phyloP scores from a whole-genome alignment of 1,140 invertebrate genomes.

The Calephelis virginiensis region DNA sequence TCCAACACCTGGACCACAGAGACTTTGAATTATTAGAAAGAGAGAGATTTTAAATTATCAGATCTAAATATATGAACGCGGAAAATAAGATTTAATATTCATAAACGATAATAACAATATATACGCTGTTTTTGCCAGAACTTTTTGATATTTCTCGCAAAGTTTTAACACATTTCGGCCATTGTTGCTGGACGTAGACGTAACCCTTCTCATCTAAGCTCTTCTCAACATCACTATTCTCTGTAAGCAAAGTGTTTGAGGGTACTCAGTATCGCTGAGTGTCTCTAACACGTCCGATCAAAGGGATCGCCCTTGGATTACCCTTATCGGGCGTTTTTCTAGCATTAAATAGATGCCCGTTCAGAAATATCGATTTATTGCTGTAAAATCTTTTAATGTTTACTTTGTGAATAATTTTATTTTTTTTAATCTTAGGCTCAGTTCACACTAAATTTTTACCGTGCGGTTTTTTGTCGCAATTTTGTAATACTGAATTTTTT shows the following conservation, averaged over 20 bases:
- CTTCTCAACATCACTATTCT: conserved; percentile 18
- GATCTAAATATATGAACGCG: too few species aligned
- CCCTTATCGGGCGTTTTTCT: conserved; percentile 23
- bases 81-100: too few species aligned
- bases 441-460: too few species aligned
- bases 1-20: too few species aligned
- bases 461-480: too few species aligned
- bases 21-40: too few species aligned
- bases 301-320: conserved; percentile 22
- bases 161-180: conserved; percentile 9
- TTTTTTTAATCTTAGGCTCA: too few species aligned
- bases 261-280: conserved; percentile 17
- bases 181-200: conserved; percentile 6
- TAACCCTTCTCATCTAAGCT: conserved; percentile 4
- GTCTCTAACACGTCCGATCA: conserved; percentile 28
- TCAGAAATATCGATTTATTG: background rate
- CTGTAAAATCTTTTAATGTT: background rate
- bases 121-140: too few species aligned
- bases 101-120: too few species aligned
- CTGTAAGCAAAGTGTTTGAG: conserved; percentile 13
- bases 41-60: too few species aligned
- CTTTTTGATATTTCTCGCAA: background rate
- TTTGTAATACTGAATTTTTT: too few species aligned
- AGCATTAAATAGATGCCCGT: conserved; percentile 2
- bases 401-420: background rate